Evolutionary conservation across 2,113 vertebrate genomes (phyloP), one percentile per base, ranked within the genome.

Genomic region (Mus spicilegus): DNA sequence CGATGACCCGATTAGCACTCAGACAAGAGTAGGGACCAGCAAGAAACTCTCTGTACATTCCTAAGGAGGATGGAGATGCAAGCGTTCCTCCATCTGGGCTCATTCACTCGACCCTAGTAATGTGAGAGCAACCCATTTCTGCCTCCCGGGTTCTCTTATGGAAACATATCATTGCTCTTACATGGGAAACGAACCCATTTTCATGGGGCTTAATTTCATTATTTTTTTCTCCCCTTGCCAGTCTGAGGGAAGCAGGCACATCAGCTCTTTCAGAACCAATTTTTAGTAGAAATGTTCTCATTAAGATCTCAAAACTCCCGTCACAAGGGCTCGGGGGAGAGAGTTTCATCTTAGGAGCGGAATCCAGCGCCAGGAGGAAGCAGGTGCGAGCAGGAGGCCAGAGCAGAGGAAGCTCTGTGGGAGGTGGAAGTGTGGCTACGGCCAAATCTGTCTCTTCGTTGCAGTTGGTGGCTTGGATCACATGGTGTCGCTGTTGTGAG

Each of bases 251-350:
- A 93, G 54, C 19, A 0, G 20, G 72, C 19, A 24, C 87, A 36
- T 89, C 17, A 54, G 13, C 17, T 51, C 46, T 93, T 92, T 20
- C 70, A 70, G 58, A 72, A 42, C 11, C 70, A 61, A 90, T 89
- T 93, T 49, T 95, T 86, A 75, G 36, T 54, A 75, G 39, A 80
- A 95, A 85, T 22, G 7, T 81, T 93, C 51, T 93, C 72, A 49
- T 61, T 49, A 89, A 91, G 36, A 61, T 84, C 63, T 70, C 42
- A 51, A 75, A 69, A 89, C 20, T 89, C 73, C 36, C 7, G 16
- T 65, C 20, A 46, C 30, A 54, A 24, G 72, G 73, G 17, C 46
- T 73, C 81, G 13, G n/a, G 13, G n/a, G 77, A 86, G 70, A 67
- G 80, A 86, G 67, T n/a, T 7, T 11, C 49, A 39, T 54, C 51